Conservation (phyloP, 2,888 invertebrate genomes). For the Synergus umbraculus region DNA sequence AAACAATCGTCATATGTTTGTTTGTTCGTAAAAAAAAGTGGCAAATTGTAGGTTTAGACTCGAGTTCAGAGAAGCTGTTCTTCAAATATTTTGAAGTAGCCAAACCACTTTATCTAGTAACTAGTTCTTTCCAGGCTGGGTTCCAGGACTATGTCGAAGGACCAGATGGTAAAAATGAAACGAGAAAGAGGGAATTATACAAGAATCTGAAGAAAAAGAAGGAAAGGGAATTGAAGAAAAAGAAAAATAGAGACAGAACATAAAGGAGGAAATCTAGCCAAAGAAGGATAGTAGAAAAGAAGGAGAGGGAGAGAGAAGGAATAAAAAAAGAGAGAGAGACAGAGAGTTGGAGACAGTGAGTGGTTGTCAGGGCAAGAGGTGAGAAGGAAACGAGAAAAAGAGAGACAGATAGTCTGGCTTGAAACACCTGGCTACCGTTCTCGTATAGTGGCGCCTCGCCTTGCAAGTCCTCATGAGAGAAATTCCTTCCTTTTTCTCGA, state of each 20-base stretch:
- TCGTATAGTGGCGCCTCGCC: conserved; percentile 65
- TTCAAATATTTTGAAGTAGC: not conserved
- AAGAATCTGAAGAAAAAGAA: not conserved
- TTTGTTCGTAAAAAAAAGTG: conserved; percentile 8
- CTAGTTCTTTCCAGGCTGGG: not conserved
- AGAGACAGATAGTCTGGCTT: conserved; percentile 50
- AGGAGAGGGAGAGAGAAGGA: conserved; percentile 9
- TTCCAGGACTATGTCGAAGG: not conserved
- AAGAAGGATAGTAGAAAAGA: conserved; percentile 24
- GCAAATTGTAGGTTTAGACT: not conserved
- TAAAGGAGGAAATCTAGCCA: conserved; percentile 18
- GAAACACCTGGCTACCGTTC: conserved; percentile 70
- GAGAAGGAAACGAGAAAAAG: conserved; percentile 18
- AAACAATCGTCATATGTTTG: too few species aligned
- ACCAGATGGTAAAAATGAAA: conserved; percentile 31
- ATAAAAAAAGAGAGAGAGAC: conserved; percentile 42
- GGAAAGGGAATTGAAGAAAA: not conserved
- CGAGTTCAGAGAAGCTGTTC: not conserved
- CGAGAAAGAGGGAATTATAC: conserved; percentile 22
- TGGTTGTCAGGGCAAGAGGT: conserved; percentile 19
- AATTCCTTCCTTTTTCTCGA: conserved; percentile 62
- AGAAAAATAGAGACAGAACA: conserved; percentile 39
- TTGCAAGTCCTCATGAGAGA: conserved; percentile 56
- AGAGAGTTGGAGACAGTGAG: conserved; percentile 23
- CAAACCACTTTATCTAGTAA: not conserved